phyloP scores from a whole-genome alignment of 2,888 invertebrate genomes.

The Archips crataeganus region DNA sequence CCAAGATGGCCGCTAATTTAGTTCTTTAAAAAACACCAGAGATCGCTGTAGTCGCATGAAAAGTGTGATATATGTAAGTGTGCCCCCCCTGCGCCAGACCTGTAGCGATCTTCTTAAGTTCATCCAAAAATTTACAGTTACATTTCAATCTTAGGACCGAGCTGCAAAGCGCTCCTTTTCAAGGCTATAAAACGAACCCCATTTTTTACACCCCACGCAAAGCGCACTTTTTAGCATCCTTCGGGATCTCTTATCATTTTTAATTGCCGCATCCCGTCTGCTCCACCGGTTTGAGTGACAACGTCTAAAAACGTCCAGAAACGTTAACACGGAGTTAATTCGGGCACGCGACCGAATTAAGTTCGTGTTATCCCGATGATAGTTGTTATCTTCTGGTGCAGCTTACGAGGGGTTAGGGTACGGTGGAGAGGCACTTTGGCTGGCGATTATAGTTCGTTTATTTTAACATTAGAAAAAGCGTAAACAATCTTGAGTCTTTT shows the following conservation, averaged over 20 bases:
- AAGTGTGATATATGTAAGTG: no score
- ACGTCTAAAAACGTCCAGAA: conserved; percentile 26
- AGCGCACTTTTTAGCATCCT: conserved; percentile 30
- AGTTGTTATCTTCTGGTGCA: conserved; percentile 43
- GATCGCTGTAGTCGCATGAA: no score
- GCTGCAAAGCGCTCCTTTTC: not conserved
- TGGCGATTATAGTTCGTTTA: not conserved
- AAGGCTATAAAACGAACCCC: not conserved
- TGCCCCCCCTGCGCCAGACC: no score
- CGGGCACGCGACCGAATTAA: conserved; percentile 81
- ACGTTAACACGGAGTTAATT: conserved; percentile 49
- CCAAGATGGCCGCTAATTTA: no score
- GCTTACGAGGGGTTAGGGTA: conserved; percentile 41
- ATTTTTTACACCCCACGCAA: conserved; percentile 21
- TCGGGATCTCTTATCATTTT: conserved; percentile 34
- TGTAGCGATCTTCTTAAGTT: no score
- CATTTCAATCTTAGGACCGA: not conserved
- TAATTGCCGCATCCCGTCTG: conserved; percentile 48
- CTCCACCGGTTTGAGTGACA: conserved; percentile 59
- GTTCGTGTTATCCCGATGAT: conserved; percentile 78
- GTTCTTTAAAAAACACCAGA: no score
- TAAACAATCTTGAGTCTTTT: no score
- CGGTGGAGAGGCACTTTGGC: not conserved
- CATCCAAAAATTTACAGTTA: no score
- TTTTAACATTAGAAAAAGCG: no score